Evolutionary conservation across 2,797 vertebrate genomes (phyloP).

Genomic region (Acridotheres tristis): DNA sequence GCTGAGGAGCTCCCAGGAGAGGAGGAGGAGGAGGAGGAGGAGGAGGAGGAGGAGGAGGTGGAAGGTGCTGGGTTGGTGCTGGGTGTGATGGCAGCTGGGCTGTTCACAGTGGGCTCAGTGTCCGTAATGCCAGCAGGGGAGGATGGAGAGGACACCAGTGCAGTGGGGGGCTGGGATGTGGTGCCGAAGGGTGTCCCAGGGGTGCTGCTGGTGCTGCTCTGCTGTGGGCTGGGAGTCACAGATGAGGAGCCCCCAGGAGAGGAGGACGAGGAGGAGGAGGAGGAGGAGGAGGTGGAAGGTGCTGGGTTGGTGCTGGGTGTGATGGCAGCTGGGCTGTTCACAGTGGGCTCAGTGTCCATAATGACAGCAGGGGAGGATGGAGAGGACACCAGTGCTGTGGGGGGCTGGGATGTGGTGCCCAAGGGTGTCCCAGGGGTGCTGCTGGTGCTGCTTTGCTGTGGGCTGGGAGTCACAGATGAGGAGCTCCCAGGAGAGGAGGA

Average conservation of each 20-base stretch:
- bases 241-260: rapidly evolving
- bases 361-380: background rate
- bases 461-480: background rate
- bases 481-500: no score
- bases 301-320: no score
- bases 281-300: background rate
- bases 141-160: rapidly evolving
- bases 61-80: no score
- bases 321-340: no score
- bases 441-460: rapidly evolving
- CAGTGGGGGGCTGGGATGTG: no score
- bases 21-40: no score
- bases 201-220: rapidly evolving
- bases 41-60: no score
- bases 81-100: no score
- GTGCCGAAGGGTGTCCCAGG: rapidly evolving
- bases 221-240: no score
- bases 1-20: rapidly evolving
- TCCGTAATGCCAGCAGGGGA: no score
- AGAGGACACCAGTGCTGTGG: rapidly evolving
- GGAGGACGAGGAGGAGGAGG: background rate
- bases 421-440: rapidly evolving
- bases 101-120: no score
- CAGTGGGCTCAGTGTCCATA: no score
- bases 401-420: rapidly evolving